These are phyloP conservation scores for Ambastaia sidthimunki DNA, from an alignment of 2,797 vertebrate genomes.

Conservation along the genomic window DNA sequence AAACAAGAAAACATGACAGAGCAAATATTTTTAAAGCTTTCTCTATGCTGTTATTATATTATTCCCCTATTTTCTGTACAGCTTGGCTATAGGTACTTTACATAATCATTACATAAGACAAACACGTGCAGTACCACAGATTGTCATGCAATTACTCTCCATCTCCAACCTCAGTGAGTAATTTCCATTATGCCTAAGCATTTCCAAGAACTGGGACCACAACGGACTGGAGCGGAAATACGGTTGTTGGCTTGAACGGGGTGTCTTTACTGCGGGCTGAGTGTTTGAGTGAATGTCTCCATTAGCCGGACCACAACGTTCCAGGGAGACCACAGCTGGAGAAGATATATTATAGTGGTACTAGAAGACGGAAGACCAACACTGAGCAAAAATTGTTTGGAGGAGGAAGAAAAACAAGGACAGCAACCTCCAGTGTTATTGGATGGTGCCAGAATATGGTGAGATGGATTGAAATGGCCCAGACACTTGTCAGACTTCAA, in stretches of 20 bases:
- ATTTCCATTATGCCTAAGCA: slow-evolving; percentile 43
- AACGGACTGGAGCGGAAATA: slow-evolving; percentile 25
- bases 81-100: slow-evolving; percentile 16
- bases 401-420: slow-evolving; percentile 7
- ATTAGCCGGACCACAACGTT: slow-evolving; percentile 26
- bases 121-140: slow-evolving; percentile 53
- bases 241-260: slow-evolving; percentile 9
- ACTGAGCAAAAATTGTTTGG: background rate
- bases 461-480: slow-evolving; percentile 59
- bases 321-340: slow-evolving; percentile 52
- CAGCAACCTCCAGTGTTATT: slow-evolving; percentile 42
- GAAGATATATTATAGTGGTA: slow-evolving; percentile 26
- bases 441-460: slow-evolving; percentile 57
- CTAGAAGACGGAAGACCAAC: slow-evolving; percentile 28
- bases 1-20: background rate
- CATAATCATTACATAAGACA: slow-evolving; percentile 67
- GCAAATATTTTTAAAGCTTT: background rate
- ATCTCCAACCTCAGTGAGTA: slow-evolving; percentile 31
- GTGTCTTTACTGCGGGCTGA: slow-evolving; percentile 53
- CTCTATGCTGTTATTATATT: background rate
- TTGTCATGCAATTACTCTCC: slow-evolving; percentile 42
- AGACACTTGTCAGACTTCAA: slow-evolving; percentile 50
- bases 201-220: slow-evolving; percentile 37
- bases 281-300: slow-evolving; percentile 54
- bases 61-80: slow-evolving; percentile 14